phyloP scores from a whole-genome alignment of 2,113 vertebrate species.

The Rhegmatorhina hoffmannsi region DNA sequence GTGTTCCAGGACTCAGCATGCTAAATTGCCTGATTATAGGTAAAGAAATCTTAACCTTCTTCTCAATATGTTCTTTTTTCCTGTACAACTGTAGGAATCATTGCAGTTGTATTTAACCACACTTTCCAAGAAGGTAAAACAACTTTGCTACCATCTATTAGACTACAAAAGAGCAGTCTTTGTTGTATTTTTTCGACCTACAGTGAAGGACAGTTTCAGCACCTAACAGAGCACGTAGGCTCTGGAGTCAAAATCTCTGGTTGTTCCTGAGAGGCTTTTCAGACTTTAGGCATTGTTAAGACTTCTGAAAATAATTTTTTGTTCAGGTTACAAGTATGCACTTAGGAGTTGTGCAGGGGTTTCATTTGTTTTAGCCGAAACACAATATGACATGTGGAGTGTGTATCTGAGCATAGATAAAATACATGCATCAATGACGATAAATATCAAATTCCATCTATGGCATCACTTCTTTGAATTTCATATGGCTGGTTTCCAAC shows the following conservation, averaged over 20 bases:
- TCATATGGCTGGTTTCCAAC: conserved; percentile 9
- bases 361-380: conserved; percentile 17
- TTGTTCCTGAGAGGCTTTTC: neutral
- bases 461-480: conserved; percentile 27
- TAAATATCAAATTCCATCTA: conserved; percentile 1
- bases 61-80: neutral
- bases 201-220: neutral
- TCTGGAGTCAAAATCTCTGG: neutral
- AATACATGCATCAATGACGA: neutral
- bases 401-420: neutral
- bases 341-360: neutral
- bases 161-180: neutral
- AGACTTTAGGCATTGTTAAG: neutral
- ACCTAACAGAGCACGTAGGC: neutral
- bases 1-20: neutral
- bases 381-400: neutral
- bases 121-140: neutral
- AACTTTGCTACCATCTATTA: neutral
- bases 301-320: neutral
- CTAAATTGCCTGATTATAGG: neutral
- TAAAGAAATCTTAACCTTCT: neutral
- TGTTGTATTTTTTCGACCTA: neutral
- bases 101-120: neutral
- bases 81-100: neutral
- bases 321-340: neutral